Evolutionary conservation across 2,113 vertebrate species (phyloP), one percentile per base, ranked within the genome.

Genomic region (Catagonus wagneri): DNA sequence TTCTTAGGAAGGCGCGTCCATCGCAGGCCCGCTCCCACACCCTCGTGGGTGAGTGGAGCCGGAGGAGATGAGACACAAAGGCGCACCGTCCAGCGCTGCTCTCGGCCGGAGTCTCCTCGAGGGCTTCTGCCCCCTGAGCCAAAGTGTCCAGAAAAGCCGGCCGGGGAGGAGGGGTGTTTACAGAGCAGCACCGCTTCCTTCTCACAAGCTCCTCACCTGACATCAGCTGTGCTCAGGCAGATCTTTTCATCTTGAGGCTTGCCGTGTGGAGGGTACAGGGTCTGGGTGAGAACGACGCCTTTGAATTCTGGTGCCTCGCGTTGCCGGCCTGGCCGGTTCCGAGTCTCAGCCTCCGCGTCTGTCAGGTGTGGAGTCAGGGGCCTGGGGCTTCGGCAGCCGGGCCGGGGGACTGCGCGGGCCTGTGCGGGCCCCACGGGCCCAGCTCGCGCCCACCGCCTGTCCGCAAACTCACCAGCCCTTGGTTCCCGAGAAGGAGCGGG

Each of bases 91-190:
- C 1, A 83, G 11, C 60, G 36, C 29, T 93, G 80, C 36, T 93
- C 52, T 90, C 61, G n/a, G 83, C 36, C 22, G 58, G 23, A 14
- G 58, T 96, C 92, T 95, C 25, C 34, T 95, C 72, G 78, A 56
- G 36, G 61, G 6, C 25, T 81, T 27, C 10, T 29, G 19, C 60
- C 87, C 79, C 72, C 9, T 74, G 50, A n/a, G 54, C 66, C 44
- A 90, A 92, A 71, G 29, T 81, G 8, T 85, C 69, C 83, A 63
- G 27, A 87, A 74, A 17, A 44, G 5, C 54, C n/a, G n/a, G n/a
- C n/a, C n/a, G n/a, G n/a, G n/a, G 19, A 32, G 58, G 39, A 32
- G 84, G 17, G 56, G 60, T 52, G 89, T 89, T 94, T 85, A 74
- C 20, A 2, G 69, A 81, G 83, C 36, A 96, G 65, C 54, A 36